Evolutionary conservation across 2,888 invertebrate genomes (phyloP).

Genomic region (Aproaerema taeniolella): DNA sequence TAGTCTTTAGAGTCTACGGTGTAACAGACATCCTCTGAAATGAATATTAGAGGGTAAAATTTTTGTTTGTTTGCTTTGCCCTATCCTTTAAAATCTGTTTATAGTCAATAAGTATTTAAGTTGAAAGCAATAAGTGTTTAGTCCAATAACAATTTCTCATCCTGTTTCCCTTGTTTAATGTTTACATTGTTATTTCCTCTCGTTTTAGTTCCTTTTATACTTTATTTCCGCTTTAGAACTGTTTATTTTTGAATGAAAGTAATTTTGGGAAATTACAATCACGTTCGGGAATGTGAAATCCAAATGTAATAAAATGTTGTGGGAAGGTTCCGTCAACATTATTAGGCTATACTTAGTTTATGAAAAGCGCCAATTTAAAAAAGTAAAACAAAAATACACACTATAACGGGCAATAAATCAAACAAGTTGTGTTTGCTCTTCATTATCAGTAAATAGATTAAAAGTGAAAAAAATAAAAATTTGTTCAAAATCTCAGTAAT

Average conservation of each 20-base stretch:
- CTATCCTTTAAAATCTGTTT: slow-evolving; percentile 38
- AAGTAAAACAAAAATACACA: no score
- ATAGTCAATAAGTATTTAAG: slow-evolving; percentile 46
- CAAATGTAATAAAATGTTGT: no score
- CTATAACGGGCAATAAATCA: no score
- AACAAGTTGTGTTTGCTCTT: no score
- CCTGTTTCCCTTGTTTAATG: slow-evolving; percentile 21
- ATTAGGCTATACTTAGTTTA: no score
- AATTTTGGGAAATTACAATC: not conserved
- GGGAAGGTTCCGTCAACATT: no score
- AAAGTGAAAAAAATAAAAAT: no score
- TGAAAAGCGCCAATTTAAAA: no score
- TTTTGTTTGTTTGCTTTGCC: slow-evolving; percentile 42
- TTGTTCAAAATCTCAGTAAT: no score
- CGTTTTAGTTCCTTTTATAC: not conserved
- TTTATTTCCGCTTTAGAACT: not conserved
- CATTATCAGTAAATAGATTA: no score
- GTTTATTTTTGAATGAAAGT: slow-evolving; percentile 1
- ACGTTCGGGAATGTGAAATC: no score
- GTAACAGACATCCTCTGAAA: slow-evolving; percentile 24
- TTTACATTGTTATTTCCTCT: slow-evolving; percentile 10
- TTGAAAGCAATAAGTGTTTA: slow-evolving; percentile 50
- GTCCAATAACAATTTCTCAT: slow-evolving; percentile 46
- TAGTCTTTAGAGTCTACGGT: no score
- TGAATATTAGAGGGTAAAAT: slow-evolving; percentile 32